phyloP scores from a whole-genome alignment of 1,140 invertebrate species.

The Rhopalosiphum padi region DNA sequence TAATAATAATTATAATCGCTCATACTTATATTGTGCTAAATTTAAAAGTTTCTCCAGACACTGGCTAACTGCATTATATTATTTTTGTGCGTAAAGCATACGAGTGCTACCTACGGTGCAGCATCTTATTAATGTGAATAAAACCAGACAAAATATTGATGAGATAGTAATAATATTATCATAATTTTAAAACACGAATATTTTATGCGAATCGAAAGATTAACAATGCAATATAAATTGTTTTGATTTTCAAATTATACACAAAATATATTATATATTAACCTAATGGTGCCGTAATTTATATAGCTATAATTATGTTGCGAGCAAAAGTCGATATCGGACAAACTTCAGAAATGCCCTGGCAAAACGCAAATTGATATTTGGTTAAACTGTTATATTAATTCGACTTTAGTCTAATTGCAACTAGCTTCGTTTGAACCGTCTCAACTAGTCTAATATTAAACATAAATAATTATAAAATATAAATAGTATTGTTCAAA shows the following conservation, averaged over 20 bases:
- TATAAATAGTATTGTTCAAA: no score
- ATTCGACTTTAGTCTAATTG: no score
- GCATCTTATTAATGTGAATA: background rate
- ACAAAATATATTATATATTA: background rate
- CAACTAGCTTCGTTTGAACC: no score
- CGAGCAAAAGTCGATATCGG: no score
- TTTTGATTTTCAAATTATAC: background rate
- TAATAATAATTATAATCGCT: constrained; percentile 4
- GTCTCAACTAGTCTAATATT: no score
- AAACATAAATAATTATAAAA: no score
- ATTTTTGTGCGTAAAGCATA: background rate
- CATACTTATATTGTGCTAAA: background rate
- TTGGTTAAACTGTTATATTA: no score
- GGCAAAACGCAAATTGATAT: no score
- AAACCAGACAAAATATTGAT: constrained; percentile 24
- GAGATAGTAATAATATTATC: background rate
- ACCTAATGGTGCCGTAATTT: background rate
- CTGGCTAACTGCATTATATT: background rate
- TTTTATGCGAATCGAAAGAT: background rate
- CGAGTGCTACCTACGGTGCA: background rate
- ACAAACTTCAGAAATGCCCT: no score
- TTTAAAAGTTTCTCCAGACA: constrained; percentile 20
- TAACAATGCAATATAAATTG: background rate
- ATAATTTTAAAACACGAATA: background rate
- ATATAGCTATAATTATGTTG: background rate